These are phyloP conservation scores for Menura novaehollandiae DNA, from an alignment of 2,113 vertebrate species.

Conservation along the genomic window DNA sequence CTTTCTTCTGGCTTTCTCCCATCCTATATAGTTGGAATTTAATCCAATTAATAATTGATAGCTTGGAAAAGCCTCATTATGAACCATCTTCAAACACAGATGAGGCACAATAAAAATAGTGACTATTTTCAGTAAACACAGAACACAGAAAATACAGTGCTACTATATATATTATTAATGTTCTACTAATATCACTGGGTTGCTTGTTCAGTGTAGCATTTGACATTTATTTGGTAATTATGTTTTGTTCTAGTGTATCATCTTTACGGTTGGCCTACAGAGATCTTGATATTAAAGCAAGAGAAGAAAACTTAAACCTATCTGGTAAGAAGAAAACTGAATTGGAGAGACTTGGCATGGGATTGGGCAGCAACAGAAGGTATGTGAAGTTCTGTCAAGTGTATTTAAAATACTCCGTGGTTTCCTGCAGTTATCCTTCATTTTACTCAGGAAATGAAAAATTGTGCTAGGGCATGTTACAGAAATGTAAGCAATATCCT, in stretches of 20 bases:
- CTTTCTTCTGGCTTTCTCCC: not conserved
- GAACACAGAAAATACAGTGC: not conserved
- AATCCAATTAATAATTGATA: not conserved
- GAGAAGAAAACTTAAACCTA: constrained; percentile 77
- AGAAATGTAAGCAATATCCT: not conserved
- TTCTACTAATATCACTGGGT: not conserved
- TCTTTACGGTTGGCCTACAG: constrained; percentile 86
- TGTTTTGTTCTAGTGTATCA: constrained; percentile 66
- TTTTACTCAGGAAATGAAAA: not conserved
- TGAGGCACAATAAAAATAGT: constrained; percentile 86
- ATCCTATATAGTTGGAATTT: not conserved
- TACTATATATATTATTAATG: not conserved
- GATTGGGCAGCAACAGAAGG: constrained; percentile 78
- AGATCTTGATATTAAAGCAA: constrained; percentile 85
- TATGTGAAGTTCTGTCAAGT: not conserved
- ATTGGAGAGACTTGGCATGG: constrained; percentile 91
- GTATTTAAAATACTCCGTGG: not conserved
- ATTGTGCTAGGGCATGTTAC: not conserved
- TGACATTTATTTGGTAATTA: not conserved
- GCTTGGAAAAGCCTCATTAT: constrained; percentile 70
- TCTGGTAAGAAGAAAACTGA: constrained; percentile 83
- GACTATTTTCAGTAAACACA: not conserved
- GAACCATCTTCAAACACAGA: constrained; percentile 57
- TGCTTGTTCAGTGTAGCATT: not conserved
- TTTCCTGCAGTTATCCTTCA: not conserved